Base-by-base conservation (phyloP, 2,888 invertebrate species). In the Globia sparganii region DNA sequence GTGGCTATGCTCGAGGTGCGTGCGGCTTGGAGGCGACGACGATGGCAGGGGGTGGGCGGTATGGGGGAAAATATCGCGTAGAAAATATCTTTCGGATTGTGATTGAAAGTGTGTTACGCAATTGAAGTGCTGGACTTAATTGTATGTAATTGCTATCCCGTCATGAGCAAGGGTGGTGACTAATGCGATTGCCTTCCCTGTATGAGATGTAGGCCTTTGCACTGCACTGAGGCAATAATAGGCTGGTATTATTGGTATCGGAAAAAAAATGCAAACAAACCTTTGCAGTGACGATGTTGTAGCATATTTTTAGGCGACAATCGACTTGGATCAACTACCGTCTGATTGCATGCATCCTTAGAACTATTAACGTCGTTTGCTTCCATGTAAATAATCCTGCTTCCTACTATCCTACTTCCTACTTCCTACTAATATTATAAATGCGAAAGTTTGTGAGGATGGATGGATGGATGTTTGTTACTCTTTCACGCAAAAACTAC, bases 281-380 rank as follows among this genome's bases (percentile, higher is more conserved):
- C 31, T 21, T 40, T 76, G 15, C 2, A 25, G 3, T 2, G 18
- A 28, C 8, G 2, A 28, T 58, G 3, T 28, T 28, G 8, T 43
- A 2, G n/a, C 25, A 25, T 37, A 62, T 25, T 15, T n/a, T 37
- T 25, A 46, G 31, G 8, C 28, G 28, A 58, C 18, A 58, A 59
- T 18, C 15, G 37, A 56, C 62, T 25, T 15, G 4, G 40, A 11
- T 21, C 21, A 8, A 66, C 18, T 71, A 67, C 67, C 3, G 4
- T 66, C 34, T 28, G n/a, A 40, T 72, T 21, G 31, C 71, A 66
- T 71, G 31, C n/a, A 31, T 18, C 18, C 13, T 73, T 34, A 58
- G 1, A 0, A 18, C 4, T 73, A n/a, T 69, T 46, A 49, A 25
- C 2, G 8, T 40, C 3, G 21, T 34, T 31, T 72, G 40, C 13